phyloP scores from a whole-genome alignment of 2,888 invertebrate species.

The Kryphioiulus occultus region DNA sequence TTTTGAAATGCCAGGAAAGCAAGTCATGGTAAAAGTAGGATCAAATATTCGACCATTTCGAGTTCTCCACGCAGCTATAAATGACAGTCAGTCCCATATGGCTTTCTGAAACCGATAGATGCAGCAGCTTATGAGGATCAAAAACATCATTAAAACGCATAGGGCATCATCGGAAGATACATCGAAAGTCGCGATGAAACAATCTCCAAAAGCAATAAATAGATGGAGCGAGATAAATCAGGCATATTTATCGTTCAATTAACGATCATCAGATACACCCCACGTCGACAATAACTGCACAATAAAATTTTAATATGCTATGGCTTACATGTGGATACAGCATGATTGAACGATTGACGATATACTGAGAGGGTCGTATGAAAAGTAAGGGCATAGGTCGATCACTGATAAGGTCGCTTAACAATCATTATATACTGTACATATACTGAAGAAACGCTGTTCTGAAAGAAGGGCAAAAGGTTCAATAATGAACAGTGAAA shows the following conservation, averaged over 20 bases:
- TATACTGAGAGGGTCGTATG: neutral
- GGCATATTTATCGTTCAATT: slow-evolving; percentile 26
- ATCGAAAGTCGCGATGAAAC: neutral
- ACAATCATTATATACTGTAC: too few species aligned
- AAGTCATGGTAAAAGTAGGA: neutral
- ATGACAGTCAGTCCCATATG: neutral
- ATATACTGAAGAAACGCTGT: too few species aligned
- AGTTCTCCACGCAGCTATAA: neutral
- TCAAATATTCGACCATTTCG: neutral
- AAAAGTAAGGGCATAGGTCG: neutral
- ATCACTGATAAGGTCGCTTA: too few species aligned
- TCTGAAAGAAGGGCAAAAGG: too few species aligned
- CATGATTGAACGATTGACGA: too few species aligned
- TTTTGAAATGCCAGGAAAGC: neutral
- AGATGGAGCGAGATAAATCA: neutral
- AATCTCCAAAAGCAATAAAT: slow-evolving; percentile 25
- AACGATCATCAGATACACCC: slow-evolving; percentile 30
- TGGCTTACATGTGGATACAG: neutral
- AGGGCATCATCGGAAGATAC: neutral
- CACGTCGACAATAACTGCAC: slow-evolving; percentile 4
- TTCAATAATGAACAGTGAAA: too few species aligned
- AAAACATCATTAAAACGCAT: neutral
- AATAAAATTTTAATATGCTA: neutral
- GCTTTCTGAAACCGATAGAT: neutral
- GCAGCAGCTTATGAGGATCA: neutral